Evolutionary conservation across 2,888 invertebrate species (phyloP).

Genomic region (Cotesia congregata): DNA sequence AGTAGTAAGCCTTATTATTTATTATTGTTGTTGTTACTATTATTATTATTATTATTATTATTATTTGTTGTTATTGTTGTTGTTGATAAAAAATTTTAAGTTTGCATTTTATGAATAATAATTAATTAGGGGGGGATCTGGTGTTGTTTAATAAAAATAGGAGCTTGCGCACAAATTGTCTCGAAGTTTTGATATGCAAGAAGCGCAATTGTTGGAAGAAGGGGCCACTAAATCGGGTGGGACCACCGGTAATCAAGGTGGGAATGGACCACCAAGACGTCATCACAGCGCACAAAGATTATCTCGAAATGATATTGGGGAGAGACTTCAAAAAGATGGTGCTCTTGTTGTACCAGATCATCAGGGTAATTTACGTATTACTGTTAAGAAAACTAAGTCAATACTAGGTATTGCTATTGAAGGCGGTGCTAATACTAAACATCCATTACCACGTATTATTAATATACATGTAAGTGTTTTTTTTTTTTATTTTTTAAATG

Average conservation of each 20-base stretch:
- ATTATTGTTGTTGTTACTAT: background rate
- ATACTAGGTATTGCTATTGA: slow-evolving; percentile 97
- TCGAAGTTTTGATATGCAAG: slow-evolving; percentile 91
- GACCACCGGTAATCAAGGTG: slow-evolving; percentile 52
- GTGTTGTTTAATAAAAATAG: slow-evolving; percentile 68
- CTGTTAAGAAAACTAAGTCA: slow-evolving; percentile 93
- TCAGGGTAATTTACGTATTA: slow-evolving; percentile 89
- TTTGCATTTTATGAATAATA: background rate
- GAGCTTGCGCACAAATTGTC: slow-evolving; percentile 90
- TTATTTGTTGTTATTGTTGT: background rate
- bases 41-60: background rate
- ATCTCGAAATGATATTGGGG: slow-evolving; percentile 59
- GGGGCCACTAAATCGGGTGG: slow-evolving; percentile 51
- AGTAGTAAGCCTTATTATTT: background rate
- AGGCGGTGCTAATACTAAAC: slow-evolving; percentile 96
- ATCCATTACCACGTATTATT: slow-evolving; percentile 94
- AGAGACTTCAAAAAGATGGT: slow-evolving; percentile 77
- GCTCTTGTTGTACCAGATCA: slow-evolving; percentile 86
- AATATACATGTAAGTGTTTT: slow-evolving; percentile 90
- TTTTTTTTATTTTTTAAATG: background rate
- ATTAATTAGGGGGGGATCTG: slow-evolving; percentile 44
- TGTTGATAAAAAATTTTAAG: too few species aligned
- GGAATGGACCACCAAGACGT: slow-evolving; percentile 63
- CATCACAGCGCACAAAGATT: slow-evolving; percentile 67
- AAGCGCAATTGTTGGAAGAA: slow-evolving; percentile 69